These are phyloP conservation scores for Kradibia gibbosae DNA, from an alignment of 1,140 invertebrate genomes.

Conservation along the genomic window DNA sequence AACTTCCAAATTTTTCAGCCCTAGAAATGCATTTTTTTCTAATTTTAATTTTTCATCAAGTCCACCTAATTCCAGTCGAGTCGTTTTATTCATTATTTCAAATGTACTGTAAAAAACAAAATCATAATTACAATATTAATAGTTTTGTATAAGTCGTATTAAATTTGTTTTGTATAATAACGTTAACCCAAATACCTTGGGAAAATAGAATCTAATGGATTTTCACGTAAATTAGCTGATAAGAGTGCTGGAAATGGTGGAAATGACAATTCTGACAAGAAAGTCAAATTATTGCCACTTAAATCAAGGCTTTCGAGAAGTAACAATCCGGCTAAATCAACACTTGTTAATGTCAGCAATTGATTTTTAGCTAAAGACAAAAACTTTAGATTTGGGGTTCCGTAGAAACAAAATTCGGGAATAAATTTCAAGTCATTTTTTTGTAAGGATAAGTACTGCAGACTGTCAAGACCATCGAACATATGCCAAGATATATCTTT, in stretches of 20 bases:
- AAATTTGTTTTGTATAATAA: background rate
- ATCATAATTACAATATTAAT: slow-evolving; percentile 16
- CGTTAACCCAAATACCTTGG: slow-evolving; percentile 68
- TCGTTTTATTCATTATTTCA: slow-evolving; percentile 80
- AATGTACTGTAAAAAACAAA: slow-evolving; percentile 74
- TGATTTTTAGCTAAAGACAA: slow-evolving; percentile 78
- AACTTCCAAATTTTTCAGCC: slow-evolving; percentile 73
- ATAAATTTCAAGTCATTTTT: slow-evolving; percentile 77
- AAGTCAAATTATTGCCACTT: slow-evolving; percentile 78
- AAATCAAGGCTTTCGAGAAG: slow-evolving; percentile 78
- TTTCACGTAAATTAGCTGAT: slow-evolving; percentile 76
- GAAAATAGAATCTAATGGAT: slow-evolving; percentile 79
- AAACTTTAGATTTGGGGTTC: slow-evolving; percentile 76
- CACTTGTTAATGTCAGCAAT: slow-evolving; percentile 77
- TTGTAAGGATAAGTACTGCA: slow-evolving; percentile 77
- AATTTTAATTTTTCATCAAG: slow-evolving; percentile 72
- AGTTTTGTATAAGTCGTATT: background rate
- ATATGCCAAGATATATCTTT: slow-evolving; percentile 80
- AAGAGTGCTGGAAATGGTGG: slow-evolving; percentile 79
- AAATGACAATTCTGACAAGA: slow-evolving; percentile 80
- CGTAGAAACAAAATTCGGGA: slow-evolving; percentile 80
- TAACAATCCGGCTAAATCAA: slow-evolving; percentile 78
- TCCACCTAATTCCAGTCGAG: slow-evolving; percentile 76
- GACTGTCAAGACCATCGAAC: slow-evolving; percentile 77
- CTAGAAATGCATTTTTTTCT: slow-evolving; percentile 77